Evolutionary conservation across 2,113 vertebrate genomes (phyloP), one percentile per base, ranked within the genome.

Genomic region (Chunga burmeisteri): DNA sequence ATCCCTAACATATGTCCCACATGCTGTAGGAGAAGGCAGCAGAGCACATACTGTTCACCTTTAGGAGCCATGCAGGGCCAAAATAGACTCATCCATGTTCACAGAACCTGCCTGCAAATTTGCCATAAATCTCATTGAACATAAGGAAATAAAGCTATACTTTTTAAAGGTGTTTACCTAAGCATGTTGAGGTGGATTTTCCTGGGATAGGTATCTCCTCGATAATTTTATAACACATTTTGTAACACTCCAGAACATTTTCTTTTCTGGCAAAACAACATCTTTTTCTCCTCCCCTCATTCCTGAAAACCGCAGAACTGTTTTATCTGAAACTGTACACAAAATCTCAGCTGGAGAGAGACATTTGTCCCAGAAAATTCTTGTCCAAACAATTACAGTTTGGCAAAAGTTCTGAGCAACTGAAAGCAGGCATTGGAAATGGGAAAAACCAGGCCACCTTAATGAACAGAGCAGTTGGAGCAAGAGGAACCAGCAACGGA

Each of bases 351-450:
- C 30, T 56, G 83, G 62, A 88, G 63, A 83, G 44, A 58, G 65
- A 56, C 26, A 6, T 94, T 46, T 65, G 67, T 55, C 91, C 71
- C 52, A 61, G 72, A 81, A 67, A 81, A 49, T 34, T 44, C 71
- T 56, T 65, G 47, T 47, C 72, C 46, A n/a, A 56, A 88, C 58
- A 52, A 50, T 40, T 81, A 15, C 34, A 73, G 49, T 19, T 65
- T 94, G 95, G 95, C 75, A 88, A 18, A 94, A 94, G 65, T 59
- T 94, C 70, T 79, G 88, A 96, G 91, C 49, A 73, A 38, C 30
- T 14, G 44, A 36, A 70, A 72, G 67, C 27, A 30, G n/a, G 29
- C 1, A 4, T 4, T 88, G 80, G 71, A 16, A 49, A 71, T 9
- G 74, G 86, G 70, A 27, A 86, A 46, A 67, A 14, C 49, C 7